These are phyloP conservation scores for Neodon shergylaensis DNA, from an alignment of 2,113 vertebrate species.

Conservation along the genomic window DNA sequence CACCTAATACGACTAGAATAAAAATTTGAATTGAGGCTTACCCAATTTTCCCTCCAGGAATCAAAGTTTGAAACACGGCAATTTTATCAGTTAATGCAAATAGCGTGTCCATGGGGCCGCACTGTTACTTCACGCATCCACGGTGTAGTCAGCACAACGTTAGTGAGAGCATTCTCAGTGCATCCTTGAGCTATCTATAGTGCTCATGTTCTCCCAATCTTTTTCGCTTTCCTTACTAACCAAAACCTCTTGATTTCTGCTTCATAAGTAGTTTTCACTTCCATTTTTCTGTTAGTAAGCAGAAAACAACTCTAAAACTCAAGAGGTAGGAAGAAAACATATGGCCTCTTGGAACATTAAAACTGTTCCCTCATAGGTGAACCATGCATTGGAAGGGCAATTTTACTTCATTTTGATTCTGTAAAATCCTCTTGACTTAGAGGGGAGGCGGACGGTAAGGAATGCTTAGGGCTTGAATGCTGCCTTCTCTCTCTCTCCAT, in stretches of 20 bases:
- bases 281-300: slow-evolving; percentile 30
- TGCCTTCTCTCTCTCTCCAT: not conserved
- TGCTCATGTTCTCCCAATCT: not conserved
- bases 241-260: not conserved
- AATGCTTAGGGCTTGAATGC: not conserved
- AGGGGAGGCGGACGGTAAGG: not conserved
- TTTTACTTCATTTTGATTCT: slow-evolving; percentile 46
- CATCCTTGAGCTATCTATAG: not conserved
- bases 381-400: not conserved
- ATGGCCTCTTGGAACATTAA: not conserved
- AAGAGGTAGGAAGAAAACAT: not conserved
- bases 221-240: not conserved
- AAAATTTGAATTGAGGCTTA: slow-evolving; percentile 55
- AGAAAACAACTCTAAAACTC: slow-evolving; percentile 42
- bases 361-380: not conserved
- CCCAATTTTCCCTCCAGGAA: slow-evolving; percentile 67
- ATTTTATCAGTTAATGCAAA: slow-evolving; percentile 71
- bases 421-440: not conserved
- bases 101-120: slow-evolving; percentile 5
- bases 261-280: slow-evolving; percentile 16
- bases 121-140: not conserved
- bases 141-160: not conserved
- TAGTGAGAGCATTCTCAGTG: not conserved
- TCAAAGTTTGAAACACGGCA: slow-evolving; percentile 58
- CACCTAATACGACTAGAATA: slow-evolving; percentile 66